Conservation (phyloP, 2,113 vertebrate genomes). For the Chinchilla lanigera region DNA sequence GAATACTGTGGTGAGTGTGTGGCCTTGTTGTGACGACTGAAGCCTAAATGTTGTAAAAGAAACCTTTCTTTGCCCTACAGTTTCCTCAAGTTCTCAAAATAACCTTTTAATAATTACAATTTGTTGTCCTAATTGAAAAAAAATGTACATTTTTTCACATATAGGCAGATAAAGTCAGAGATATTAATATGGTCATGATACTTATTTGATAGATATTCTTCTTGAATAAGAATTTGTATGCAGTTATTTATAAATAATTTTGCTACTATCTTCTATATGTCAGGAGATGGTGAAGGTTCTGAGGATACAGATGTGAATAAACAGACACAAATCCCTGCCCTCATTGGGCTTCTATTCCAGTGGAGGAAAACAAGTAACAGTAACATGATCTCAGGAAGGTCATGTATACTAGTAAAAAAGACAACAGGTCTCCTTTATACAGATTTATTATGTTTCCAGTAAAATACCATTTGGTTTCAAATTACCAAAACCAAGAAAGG, state of each 20-base stretch:
- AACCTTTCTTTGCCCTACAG: not conserved
- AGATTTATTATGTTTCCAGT: not conserved
- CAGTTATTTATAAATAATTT: not conserved
- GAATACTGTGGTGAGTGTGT: not conserved
- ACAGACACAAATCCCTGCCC: not conserved
- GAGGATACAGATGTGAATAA: not conserved
- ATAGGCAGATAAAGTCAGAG: not conserved
- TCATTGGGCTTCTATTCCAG: not conserved
- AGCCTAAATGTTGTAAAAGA: not conserved
- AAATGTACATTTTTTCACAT: not conserved
- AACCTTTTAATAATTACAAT: not conserved
- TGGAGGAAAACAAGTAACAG: not conserved
- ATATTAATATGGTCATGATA: not conserved
- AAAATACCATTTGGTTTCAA: not conserved
- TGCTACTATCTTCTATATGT: not conserved
- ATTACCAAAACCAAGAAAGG: not conserved
- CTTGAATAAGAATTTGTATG: not conserved
- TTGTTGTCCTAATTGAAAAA: not conserved
- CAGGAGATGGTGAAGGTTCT: not conserved
- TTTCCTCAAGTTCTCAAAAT: not conserved
- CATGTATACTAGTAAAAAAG: not conserved
- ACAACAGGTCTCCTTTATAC: not conserved
- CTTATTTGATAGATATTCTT: not conserved
- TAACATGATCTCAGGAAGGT: not conserved
- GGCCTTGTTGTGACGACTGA: not conserved